Evolutionary conservation across 2,888 invertebrate species (phyloP).

Genomic region (Cerastis rubricosa): DNA sequence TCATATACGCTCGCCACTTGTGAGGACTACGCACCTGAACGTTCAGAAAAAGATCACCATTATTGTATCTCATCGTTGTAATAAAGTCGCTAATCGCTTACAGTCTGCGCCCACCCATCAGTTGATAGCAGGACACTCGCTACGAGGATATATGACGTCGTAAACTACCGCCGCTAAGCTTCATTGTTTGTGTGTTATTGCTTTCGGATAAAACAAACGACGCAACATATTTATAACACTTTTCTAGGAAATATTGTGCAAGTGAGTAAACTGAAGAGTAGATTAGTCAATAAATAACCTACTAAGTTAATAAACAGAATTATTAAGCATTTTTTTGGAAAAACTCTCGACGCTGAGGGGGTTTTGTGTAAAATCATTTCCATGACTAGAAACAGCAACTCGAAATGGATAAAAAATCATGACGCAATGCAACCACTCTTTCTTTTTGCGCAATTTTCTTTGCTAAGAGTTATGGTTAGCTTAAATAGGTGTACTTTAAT

Average conservation of each 20-base stretch:
- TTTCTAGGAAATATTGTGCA: slow-evolving; percentile 40
- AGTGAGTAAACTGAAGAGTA: not conserved
- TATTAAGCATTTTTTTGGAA: too few relatives aligned
- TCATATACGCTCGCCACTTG: too few relatives aligned
- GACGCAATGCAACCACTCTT: not conserved
- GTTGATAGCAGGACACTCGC: slow-evolving; percentile 68
- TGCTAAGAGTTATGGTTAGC: too few relatives aligned
- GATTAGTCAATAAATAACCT: too few relatives aligned
- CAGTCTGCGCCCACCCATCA: slow-evolving; percentile 28
- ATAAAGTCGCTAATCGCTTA: slow-evolving; percentile 14
- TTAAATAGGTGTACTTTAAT: not conserved
- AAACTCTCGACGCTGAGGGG: too few relatives aligned
- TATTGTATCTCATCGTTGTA: not conserved
- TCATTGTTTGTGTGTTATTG: slow-evolving; percentile 79
- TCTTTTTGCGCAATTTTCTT: too few relatives aligned
- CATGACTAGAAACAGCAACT: not conserved
- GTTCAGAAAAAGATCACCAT: not conserved
- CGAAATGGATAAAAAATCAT: not conserved
- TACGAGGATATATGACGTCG: slow-evolving; percentile 79
- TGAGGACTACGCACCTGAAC: not conserved
- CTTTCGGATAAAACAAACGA: slow-evolving; percentile 76
- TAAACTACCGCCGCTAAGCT: slow-evolving; percentile 79
- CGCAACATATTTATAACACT: slow-evolving; percentile 38
- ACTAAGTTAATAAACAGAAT: too few relatives aligned
- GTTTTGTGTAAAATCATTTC: not conserved